Evolutionary conservation across 2,113 vertebrate genomes (phyloP).

Genomic region (Chlamydotis undulata): DNA sequence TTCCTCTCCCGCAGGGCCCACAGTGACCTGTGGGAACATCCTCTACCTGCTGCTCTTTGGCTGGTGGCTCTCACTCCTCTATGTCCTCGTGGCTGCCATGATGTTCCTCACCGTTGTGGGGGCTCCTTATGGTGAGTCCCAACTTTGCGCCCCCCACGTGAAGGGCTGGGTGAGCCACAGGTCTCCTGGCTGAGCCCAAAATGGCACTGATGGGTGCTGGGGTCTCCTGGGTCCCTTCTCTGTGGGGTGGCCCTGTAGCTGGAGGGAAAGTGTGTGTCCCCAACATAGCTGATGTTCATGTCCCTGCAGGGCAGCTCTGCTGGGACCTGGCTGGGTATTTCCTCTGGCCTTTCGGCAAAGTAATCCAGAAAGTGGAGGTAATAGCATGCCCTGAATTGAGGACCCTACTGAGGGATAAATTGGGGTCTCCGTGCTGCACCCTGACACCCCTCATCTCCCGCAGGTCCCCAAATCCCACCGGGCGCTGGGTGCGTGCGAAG

Average conservation of each 20-base stretch:
- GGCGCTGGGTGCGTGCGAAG: neutral
- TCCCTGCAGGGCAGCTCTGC: slow-evolving; percentile 76
- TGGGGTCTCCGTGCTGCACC: accelerated
- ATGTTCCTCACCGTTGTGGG: slow-evolving; percentile 84
- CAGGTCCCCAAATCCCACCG: neutral
- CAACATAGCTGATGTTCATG: accelerated
- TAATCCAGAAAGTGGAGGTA: slow-evolving; percentile 73
- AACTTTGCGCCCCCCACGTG: accelerated
- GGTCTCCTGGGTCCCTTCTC: neutral
- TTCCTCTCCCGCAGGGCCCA: slow-evolving; percentile 61
- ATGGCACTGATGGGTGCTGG: accelerated
- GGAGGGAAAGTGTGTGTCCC: neutral
- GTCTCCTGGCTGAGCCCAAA: neutral
- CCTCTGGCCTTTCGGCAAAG: slow-evolving; percentile 87
- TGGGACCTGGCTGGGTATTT: slow-evolving; percentile 77
- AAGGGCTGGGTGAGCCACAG: neutral
- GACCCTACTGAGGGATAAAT: accelerated
- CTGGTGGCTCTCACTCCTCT: slow-evolving; percentile 87
- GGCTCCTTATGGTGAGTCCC: slow-evolving; percentile 79
- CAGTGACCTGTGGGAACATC: slow-evolving; percentile 78
- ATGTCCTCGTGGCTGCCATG: slow-evolving; percentile 72
- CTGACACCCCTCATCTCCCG: accelerated
- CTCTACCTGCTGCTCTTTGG: slow-evolving; percentile 85
- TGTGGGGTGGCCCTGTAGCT: neutral
- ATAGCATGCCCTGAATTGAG: accelerated